These are phyloP conservation scores for Menidia menidia DNA, from an alignment of 2,797 vertebrate species.

Conservation along the genomic window DNA sequence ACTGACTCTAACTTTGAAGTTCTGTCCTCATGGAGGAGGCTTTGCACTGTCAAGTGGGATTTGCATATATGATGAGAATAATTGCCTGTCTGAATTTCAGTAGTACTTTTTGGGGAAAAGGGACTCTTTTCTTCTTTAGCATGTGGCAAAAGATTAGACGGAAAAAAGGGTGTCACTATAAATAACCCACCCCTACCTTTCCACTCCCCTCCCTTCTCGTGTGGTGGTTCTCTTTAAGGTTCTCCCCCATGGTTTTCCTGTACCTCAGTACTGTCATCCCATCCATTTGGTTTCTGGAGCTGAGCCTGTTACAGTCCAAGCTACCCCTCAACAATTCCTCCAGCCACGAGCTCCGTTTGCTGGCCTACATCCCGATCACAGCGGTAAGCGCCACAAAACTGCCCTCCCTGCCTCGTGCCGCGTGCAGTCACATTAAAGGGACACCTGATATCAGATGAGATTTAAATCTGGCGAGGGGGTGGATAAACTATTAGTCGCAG, in stretches of 20 bases:
- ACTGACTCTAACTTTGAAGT: slow-evolving; percentile 80
- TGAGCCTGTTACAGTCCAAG: slow-evolving; percentile 77
- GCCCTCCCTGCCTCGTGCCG: slow-evolving; percentile 19
- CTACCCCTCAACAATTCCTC: slow-evolving; percentile 72
- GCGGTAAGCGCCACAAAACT: slow-evolving; percentile 62
- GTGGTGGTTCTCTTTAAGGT: slow-evolving; percentile 70
- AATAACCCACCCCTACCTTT: slow-evolving; percentile 46
- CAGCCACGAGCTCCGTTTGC: slow-evolving; percentile 62
- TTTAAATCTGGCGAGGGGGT: slow-evolving; percentile 53
- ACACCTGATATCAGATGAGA: slow-evolving; percentile 65
- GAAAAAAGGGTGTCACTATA: slow-evolving; percentile 50
- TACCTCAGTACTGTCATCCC: slow-evolving; percentile 81
- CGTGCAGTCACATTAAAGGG: slow-evolving; percentile 54
- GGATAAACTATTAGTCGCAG: slow-evolving; percentile 59
- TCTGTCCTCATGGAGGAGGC: slow-evolving; percentile 72
- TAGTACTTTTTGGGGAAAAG: slow-evolving; percentile 52
- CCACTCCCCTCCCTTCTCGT: slow-evolving; percentile 26
- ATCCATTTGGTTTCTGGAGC: slow-evolving; percentile 82
- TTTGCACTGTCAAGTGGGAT: slow-evolving; percentile 82
- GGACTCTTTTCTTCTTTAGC: slow-evolving; percentile 53
- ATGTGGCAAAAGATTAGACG: slow-evolving; percentile 21
- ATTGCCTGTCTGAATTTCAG: slow-evolving; percentile 78
- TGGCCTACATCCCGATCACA: slow-evolving; percentile 75
- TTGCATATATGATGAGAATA: slow-evolving; percentile 86
- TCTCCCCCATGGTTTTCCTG: slow-evolving; percentile 83